These are phyloP conservation scores for Apodemus sylvaticus DNA, from an alignment of 2,113 vertebrate genomes.

Conservation along the genomic window DNA sequence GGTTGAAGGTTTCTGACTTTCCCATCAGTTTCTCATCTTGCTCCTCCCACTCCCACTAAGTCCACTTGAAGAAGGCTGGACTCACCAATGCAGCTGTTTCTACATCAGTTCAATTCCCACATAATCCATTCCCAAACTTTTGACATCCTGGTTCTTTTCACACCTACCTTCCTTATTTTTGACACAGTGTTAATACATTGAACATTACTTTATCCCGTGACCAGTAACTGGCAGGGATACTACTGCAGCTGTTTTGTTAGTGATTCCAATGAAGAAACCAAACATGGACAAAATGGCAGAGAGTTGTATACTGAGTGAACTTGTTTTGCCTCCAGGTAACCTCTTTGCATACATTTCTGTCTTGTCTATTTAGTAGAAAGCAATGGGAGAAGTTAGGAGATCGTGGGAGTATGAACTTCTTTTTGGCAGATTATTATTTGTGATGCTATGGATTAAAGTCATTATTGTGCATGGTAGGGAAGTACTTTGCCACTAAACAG, in stretches of 20 bases:
- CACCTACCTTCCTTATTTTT: not conserved
- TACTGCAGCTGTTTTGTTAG: not conserved
- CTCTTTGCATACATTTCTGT: not conserved
- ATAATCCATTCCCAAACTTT: not conserved
- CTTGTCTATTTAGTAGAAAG: not conserved
- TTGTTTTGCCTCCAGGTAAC: not conserved
- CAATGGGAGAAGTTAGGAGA: not conserved
- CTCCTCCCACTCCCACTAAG: not conserved
- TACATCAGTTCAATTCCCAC: fast-evolving
- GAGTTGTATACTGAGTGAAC: not conserved
- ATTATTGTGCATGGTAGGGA: not conserved
- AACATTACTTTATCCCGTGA: not conserved
- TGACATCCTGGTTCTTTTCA: not conserved
- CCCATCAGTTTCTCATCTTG: not conserved
- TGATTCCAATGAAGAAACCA: not conserved
- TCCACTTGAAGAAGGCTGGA: not conserved
- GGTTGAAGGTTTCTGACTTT: not conserved
- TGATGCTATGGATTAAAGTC: not conserved
- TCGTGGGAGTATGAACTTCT: not conserved
- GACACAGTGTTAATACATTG: not conserved
- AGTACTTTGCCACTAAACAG: not conserved
- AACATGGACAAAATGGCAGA: not conserved
- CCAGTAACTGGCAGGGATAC: not conserved
- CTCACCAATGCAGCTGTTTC: not conserved
- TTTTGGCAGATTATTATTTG: not conserved